Base-by-base conservation (phyloP, 2,113 vertebrate species). In the Limnothrissa miodon region DNA sequence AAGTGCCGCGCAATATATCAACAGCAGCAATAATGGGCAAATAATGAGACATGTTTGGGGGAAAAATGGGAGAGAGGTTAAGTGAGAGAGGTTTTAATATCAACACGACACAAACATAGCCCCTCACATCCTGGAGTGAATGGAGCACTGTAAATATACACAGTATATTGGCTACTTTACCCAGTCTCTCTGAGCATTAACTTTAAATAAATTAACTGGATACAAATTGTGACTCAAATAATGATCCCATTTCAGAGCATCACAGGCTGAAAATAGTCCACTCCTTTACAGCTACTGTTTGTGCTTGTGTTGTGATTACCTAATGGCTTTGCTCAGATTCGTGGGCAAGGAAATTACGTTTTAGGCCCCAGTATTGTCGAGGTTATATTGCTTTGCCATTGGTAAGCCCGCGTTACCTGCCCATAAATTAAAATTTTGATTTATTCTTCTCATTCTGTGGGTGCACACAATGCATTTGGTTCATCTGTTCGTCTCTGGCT, bases 391-490 rank as follows among this genome's bases (percentile, higher is more conserved):
- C 11, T 80, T n/a, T 62, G 19, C 62, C 82, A 53, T 78, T 51
- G 51, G 74, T 74, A 78, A 39, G 46, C 48, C 56, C 62, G 78
- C 78, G 70, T 87, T 85, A 86, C 84, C 81, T 70, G 29, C 62
- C 10, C 62, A 36, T 84, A 81, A 84, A 86, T 87, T 85, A 83
- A 80, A 78, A 79, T 83, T 86, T 80, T 84, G 56, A 88, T 86
- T 81, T 74, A 79, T 84, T 80, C 23, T 9, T 29, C 4, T 70
- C 83, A 85, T 79, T 86, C 46, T 4, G 79, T 62, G 81, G 17
- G 15, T 80, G 74, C 85, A 53, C 74, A 81, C 70, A 83, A 79
- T 79, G 70, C 48, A 86, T 70, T 78, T 70, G 80, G n/a, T 85
- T 87, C 25, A 78, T 70, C 48, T 83, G 78, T 83, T 86, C 82